Evolutionary conservation across 2,797 vertebrate species (phyloP).

Genomic region (Lophura swinhoii): DNA sequence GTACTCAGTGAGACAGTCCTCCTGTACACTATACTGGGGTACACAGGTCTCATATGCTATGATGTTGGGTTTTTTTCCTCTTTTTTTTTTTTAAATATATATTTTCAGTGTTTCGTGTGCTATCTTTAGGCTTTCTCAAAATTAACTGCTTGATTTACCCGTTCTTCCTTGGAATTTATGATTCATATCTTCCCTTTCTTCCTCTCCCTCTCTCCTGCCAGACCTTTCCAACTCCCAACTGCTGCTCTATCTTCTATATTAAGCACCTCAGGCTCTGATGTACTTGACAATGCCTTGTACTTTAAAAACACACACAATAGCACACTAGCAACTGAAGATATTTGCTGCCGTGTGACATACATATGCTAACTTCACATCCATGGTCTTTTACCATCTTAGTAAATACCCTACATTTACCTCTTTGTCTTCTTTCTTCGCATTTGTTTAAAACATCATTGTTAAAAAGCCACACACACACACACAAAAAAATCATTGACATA

Average conservation of each 20-base stretch:
- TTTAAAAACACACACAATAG: conserved; percentile 23
- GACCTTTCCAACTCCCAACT: conserved; percentile 75
- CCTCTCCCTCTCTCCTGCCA: conserved; percentile 23
- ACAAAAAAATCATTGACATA: not conserved
- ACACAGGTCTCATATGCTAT: not conserved
- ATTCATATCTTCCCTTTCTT: conserved; percentile 71
- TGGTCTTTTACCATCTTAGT: not conserved
- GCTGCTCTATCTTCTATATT: conserved; percentile 70
- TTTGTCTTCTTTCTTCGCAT: not conserved
- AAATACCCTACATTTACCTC: not conserved
- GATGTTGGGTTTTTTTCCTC: not conserved
- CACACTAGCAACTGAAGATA: conserved; percentile 35
- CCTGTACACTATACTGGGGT: rapidly evolving
- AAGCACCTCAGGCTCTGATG: conserved; percentile 67
- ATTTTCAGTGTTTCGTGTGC: not conserved
- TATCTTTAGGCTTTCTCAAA: conserved; percentile 67
- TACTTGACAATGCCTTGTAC: conserved; percentile 54
- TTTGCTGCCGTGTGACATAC: not conserved
- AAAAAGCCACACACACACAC: not conserved
- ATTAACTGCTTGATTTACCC: conserved; percentile 74
- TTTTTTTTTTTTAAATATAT: not conserved
- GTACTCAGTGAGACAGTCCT: not conserved
- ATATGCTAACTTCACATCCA: not conserved
- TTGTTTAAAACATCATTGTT: conserved; percentile 26
- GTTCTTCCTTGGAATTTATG: conserved; percentile 72